These are phyloP conservation scores for Herminia tarsipennalis DNA, from an alignment of 2,888 invertebrate genomes.

Conservation along the genomic window DNA sequence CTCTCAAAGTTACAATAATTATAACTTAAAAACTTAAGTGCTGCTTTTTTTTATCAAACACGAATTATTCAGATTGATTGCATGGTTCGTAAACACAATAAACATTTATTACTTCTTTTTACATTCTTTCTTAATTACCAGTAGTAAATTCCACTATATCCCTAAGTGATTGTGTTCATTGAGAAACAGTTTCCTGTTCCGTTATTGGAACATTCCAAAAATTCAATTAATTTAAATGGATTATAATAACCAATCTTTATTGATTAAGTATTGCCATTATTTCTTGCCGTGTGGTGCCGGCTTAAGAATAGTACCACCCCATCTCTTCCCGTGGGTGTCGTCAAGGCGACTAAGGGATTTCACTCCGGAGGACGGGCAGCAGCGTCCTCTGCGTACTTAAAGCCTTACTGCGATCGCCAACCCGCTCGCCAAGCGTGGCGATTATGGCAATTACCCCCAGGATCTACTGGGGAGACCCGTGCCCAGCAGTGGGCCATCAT, in stretches of 20 bases:
- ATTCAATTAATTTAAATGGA: slow-evolving; percentile 7
- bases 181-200: slow-evolving; percentile 24
- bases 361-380: too few relatives aligned
- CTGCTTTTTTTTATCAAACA: background rate
- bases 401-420: too few relatives aligned
- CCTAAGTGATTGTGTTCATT: slow-evolving; percentile 10
- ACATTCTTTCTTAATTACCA: slow-evolving; percentile 4
- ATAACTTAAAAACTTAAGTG: background rate
- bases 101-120: background rate
- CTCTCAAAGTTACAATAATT: background rate
- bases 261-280: too few relatives aligned
- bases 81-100: background rate
- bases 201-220: slow-evolving; percentile 8
- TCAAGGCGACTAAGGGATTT: too few relatives aligned
- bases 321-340: too few relatives aligned
- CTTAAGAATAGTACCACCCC: too few relatives aligned
- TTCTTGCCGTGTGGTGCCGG: too few relatives aligned
- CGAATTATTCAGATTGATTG: background rate
- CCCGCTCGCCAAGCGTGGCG: too few relatives aligned
- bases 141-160: slow-evolving; percentile 13
- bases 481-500: too few relatives aligned
- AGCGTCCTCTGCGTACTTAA: too few relatives aligned
- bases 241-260: background rate
- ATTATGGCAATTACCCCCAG: too few relatives aligned
- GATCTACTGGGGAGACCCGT: too few relatives aligned